Evolutionary conservation across 1,140 invertebrate species (phyloP), one percentile per base, ranked within the genome.

Genomic region (Solenopsis fugax): DNA sequence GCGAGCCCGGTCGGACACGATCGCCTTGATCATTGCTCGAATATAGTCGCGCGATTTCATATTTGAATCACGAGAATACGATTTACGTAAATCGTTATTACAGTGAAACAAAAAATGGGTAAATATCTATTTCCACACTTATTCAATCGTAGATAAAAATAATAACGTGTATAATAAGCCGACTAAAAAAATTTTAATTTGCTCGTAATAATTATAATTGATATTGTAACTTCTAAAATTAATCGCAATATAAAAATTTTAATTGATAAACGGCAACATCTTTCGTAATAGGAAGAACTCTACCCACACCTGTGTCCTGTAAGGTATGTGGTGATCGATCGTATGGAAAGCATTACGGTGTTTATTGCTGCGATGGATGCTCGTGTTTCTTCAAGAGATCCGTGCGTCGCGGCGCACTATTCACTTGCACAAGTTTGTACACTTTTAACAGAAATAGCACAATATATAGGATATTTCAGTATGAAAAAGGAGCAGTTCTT

Each of bases 351-450:
- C 98, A 98, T 94, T 98, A 98, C 91, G 98, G 98, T 0, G 97
- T 98, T 10, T 97, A 96, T 93, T 98, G 98, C 92, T 98, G 98
- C 93, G 98, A 98, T 91, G 98, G 98, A 7, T 98, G 98, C 93
- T 98, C 97, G 56, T 98, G 98, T 91, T 98, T 98, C 93, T 98
- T 98, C 94, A 98, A 98, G 94, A 95, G 97, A 90, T 97, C 97
- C 80, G 96, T 98, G 18, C 94, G 98, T 64, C 96, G 96, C 81
- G 96, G 96, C 12, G 96, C 97, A 9, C 93, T 96, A 4, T 98
- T 98, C 91, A 96, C 96, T 60, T 98, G 98, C 92, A 98, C 97
- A 88, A 96, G 90, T 90, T 58, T 16, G 73, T 50, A 50, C 58
- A 76, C 29, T 34, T 75, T 48, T 34, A 48, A 37, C 13, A 29